These are phyloP conservation scores for Machimus rusticus DNA, from an alignment of 2,888 invertebrate species.

Conservation along the genomic window DNA sequence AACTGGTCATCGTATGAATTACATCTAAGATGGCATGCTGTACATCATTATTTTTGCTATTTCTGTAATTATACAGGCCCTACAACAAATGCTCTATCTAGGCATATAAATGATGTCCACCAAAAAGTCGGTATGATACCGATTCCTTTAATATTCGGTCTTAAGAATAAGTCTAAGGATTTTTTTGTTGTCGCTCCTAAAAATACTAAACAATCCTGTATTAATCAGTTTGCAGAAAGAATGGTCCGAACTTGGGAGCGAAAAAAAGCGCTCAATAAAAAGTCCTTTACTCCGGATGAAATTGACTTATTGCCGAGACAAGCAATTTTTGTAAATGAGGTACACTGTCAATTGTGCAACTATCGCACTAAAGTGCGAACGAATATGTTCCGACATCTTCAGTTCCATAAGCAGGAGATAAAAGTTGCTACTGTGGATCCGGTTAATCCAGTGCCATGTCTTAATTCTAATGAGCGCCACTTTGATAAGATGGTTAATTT, in stretches of 20 bases:
- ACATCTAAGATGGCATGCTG: constrained; percentile 70
- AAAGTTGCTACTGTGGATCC: constrained; percentile 74
- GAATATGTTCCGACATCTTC: constrained; percentile 76
- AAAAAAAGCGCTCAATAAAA: constrained; percentile 53
- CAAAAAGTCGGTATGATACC: constrained; percentile 60
- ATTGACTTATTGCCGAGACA: constrained; percentile 70
- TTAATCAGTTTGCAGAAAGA: constrained; percentile 53
- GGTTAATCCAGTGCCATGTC: constrained; percentile 82
- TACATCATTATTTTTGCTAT: constrained; percentile 68
- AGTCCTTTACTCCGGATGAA: constrained; percentile 68
- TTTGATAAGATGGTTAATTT: constrained; percentile 87
- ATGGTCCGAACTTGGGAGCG: constrained; percentile 53
- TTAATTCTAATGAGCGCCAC: constrained; percentile 79
- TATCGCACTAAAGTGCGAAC: constrained; percentile 75
- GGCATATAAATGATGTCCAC: constrained; percentile 68
- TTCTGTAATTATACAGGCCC: constrained; percentile 65
- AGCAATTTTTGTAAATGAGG: constrained; percentile 69
- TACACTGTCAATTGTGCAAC: constrained; percentile 72
- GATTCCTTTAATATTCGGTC: constrained; percentile 62
- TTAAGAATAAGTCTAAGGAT: constrained; percentile 63
- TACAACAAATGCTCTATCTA: constrained; percentile 53
- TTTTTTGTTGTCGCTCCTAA: constrained; percentile 64
- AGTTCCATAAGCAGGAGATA: constrained; percentile 68
- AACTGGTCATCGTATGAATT: constrained; percentile 64
- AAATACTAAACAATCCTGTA: constrained; percentile 48